Conservation (phyloP, 2,113 vertebrate species). For the Gorsachius goisagi region DNA sequence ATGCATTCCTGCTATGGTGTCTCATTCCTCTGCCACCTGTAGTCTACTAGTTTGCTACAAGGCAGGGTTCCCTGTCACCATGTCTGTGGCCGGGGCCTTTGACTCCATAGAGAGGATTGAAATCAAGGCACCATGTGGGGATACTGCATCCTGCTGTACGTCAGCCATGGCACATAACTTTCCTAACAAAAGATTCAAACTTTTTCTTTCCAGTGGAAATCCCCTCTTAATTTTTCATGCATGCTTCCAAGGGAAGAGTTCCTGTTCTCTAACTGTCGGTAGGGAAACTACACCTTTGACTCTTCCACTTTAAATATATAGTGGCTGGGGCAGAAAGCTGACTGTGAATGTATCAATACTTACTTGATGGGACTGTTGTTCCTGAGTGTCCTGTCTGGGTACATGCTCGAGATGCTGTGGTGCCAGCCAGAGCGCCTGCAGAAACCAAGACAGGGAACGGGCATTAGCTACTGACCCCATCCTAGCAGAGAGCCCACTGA, state of each 20-base stretch:
- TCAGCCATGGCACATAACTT: background rate
- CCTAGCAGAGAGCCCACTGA: background rate
- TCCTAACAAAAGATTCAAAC: background rate
- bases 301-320: background rate
- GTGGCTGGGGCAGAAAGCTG: background rate
- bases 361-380: background rate
- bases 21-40: background rate
- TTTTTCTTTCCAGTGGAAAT: background rate
- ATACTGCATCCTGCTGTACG: background rate
- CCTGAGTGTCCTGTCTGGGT: background rate
- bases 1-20: background rate
- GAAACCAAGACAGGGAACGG: background rate
- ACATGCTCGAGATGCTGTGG: background rate
- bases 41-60: background rate
- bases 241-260: background rate
- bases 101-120: background rate
- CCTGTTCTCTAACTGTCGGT: background rate
- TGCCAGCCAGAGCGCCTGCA: background rate
- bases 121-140: background rate
- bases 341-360: background rate
- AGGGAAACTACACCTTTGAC: background rate
- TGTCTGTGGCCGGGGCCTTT: background rate
- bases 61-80: background rate
- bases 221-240: background rate
- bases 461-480: too few species aligned